Evolutionary conservation across 2,797 vertebrate species (phyloP).

Genomic region (Urocyon cinereoargenteus): DNA sequence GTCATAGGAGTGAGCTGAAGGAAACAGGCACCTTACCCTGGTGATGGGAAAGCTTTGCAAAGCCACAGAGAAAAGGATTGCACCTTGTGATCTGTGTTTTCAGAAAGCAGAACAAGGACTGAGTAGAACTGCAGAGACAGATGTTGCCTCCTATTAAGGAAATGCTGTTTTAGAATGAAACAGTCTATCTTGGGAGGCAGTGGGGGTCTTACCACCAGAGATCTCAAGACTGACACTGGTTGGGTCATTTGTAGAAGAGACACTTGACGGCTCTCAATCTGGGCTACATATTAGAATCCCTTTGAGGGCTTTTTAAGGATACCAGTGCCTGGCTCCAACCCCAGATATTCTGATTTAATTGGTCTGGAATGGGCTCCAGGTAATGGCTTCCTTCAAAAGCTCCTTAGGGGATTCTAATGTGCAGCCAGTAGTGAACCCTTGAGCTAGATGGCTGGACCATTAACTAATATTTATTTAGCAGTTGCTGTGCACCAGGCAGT

Average conservation of each 20-base stretch:
- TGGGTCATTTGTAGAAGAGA: not conserved
- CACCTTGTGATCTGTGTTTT: constrained; percentile 34
- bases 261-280: not conserved
- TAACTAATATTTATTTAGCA: constrained; percentile 56
- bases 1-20: not conserved
- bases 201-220: not conserved
- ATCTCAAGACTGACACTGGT: not conserved
- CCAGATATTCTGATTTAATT: constrained; percentile 49
- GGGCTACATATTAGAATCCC: constrained; percentile 41
- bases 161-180: constrained; percentile 64
- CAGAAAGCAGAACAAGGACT: constrained; percentile 56
- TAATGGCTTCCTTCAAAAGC: constrained; percentile 60
- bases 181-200: not conserved
- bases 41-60: constrained; percentile 4
- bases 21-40: not conserved
- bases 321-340: not conserved
- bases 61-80: not conserved
- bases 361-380: constrained; percentile 37
- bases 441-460: not conserved
- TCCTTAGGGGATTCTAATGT: constrained; percentile 4
- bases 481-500: constrained; percentile 45
- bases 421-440: constrained; percentile 50
- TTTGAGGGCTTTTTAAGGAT: constrained; percentile 52
- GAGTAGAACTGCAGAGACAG: constrained; percentile 43
- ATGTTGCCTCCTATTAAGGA: constrained; percentile 61